phyloP scores from a whole-genome alignment of 2,113 vertebrate genomes.

The Pipra filicauda region DNA sequence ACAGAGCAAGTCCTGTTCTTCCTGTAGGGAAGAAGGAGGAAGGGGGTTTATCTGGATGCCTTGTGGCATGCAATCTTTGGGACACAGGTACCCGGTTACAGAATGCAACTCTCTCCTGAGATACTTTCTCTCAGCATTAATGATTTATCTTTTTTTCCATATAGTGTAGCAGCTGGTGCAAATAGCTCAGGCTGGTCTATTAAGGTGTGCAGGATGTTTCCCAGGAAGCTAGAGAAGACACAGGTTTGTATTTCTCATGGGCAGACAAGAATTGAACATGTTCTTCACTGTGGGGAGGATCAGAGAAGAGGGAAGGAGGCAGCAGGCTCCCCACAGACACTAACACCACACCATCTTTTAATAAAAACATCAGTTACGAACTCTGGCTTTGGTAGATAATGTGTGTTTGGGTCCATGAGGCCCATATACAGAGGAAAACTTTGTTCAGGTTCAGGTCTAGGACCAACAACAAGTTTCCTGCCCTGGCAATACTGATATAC shows the following conservation, averaged over 20 bases:
- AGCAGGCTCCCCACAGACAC: not conserved
- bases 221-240: not conserved
- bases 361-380: not conserved
- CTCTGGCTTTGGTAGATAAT: not conserved
- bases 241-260: not conserved
- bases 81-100: not conserved
- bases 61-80: not conserved
- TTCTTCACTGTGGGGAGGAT: not conserved
- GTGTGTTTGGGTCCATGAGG: not conserved
- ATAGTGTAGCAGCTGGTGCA: not conserved
- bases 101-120: not conserved
- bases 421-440: not conserved
- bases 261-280: not conserved
- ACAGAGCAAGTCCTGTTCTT: not conserved
- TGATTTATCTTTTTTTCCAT: not conserved
- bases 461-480: not conserved
- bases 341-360: not conserved
- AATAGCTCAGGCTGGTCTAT: not conserved
- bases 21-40: not conserved
- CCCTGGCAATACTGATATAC: not conserved
- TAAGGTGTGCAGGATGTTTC: not conserved
- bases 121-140: not conserved
- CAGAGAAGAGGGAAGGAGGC: not conserved
- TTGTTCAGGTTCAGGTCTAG: not conserved
- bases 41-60: not conserved